Base-by-base conservation (phyloP, 2,888 invertebrate genomes). In the Anarsia innoxiella region DNA sequence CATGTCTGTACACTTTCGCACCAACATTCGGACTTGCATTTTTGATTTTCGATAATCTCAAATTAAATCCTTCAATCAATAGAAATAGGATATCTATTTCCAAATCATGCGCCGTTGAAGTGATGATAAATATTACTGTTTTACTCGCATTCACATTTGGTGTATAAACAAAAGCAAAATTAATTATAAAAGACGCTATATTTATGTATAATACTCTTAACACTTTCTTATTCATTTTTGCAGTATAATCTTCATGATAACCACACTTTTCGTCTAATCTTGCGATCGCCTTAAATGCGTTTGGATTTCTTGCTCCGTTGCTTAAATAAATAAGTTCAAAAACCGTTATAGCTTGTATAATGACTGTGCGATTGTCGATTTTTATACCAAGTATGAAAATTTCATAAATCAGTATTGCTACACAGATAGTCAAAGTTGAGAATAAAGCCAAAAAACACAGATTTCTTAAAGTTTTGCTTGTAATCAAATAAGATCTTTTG, bases 21-120 rank as follows among this genome's bases (percentile, higher is more conserved):
- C 70, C 74, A 16, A 40, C 33, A 28, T 40, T 47, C 0, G 59
- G 50, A 5, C 46, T 40, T 2, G 41, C 42, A 4, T 49, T 36
- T 1, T 58, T 53, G 8, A 75, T 42, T 23, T 51, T 51, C 0
- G 41, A 25, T 13, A 80, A 42, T 36, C 70, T 66, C 6, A 64
- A 40, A 48, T 74, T 79, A 2, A 76, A 55, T 1, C 54, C 53
- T 23, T 66, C 58, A 14, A 76, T 60, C 3, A 76, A 23, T 13
- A 73, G 43, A 13, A 63, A 50, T 12, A 62, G 54, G 6, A 75
- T 63, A 1, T 59, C 42, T 27, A 71, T 47, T 50, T 80, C 80
- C 0, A 66, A 48, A 42, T 77, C 74, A 36, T 70, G 68, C 12
- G 67, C 69, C 1, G 67, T 56, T 37, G 64, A 62, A 0, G 59